Conservation (phyloP, 2,113 vertebrate genomes). For the Meles meles region DNA sequence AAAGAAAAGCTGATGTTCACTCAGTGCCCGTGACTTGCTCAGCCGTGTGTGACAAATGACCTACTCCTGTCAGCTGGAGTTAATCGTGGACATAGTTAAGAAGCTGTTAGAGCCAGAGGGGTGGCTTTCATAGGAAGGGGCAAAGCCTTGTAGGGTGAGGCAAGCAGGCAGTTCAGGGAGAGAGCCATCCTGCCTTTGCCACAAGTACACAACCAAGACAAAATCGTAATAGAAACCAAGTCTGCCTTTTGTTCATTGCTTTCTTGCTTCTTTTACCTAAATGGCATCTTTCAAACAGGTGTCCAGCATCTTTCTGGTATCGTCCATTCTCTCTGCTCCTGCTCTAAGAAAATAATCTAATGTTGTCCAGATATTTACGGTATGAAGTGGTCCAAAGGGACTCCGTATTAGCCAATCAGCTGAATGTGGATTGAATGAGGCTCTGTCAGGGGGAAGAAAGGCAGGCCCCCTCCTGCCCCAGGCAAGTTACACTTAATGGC, state of each 20-base stretch:
- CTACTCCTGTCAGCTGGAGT: not conserved
- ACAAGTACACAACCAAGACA: not conserved
- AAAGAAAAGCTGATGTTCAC: not conserved
- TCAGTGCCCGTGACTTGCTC: not conserved
- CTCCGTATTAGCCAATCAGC: not conserved
- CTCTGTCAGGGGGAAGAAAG: not conserved
- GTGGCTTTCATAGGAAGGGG: not conserved
- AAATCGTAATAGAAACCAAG: not conserved
- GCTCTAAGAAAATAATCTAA: not conserved
- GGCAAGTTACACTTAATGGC: not conserved
- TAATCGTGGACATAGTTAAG: not conserved
- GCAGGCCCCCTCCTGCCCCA: not conserved
- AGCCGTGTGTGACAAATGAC: not conserved
- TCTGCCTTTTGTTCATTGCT: not conserved
- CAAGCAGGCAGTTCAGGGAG: not conserved
- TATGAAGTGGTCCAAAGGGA: not conserved
- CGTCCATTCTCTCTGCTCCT: not conserved
- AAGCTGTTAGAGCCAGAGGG: not conserved
- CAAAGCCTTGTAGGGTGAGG: not conserved
- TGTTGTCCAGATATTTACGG: not conserved
- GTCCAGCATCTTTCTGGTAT: not conserved
- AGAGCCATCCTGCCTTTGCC: not conserved
- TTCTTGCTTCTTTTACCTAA: not conserved
- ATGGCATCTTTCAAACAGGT: not conserved
- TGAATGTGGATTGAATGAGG: not conserved